Conservation (phyloP, 2,113 vertebrate species). For the Conger conger region DNA sequence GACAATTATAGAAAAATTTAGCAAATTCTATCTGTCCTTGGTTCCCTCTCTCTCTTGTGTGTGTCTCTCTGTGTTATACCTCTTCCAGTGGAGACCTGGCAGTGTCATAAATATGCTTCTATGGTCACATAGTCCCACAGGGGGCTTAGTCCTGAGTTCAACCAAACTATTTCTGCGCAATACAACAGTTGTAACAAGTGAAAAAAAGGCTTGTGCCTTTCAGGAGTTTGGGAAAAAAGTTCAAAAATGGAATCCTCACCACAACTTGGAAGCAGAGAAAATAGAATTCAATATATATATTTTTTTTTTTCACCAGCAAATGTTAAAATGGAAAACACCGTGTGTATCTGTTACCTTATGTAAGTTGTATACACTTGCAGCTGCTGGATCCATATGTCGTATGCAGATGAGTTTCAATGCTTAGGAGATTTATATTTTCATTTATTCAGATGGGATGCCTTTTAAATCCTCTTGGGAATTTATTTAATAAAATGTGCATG, state of each 20-base stretch:
- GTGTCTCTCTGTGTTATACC: neutral
- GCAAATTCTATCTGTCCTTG: neutral
- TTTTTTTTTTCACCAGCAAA: neutral
- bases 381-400: constrained; percentile 6
- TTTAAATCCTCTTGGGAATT: constrained; percentile 29
- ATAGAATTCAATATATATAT: neutral
- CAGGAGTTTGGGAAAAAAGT: neutral
- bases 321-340: neutral
- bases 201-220: neutral
- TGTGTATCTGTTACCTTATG: neutral
- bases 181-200: neutral
- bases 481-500: constrained; percentile 28
- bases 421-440: constrained; percentile 22
- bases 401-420: constrained; percentile 9
- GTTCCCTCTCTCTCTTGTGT: neutral
- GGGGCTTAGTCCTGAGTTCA: neutral
- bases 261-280: neutral
- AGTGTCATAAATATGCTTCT: neutral
- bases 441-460: constrained; percentile 28
- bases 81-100: neutral
- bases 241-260: neutral
- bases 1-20: neutral
- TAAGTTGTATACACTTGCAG: constrained; percentile 1
- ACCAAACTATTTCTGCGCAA: neutral
- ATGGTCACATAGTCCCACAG: neutral